Evolutionary conservation across 2,888 invertebrate species (phyloP), one percentile per base, ranked within the genome.

Genomic region (Punctoribates punctum): DNA sequence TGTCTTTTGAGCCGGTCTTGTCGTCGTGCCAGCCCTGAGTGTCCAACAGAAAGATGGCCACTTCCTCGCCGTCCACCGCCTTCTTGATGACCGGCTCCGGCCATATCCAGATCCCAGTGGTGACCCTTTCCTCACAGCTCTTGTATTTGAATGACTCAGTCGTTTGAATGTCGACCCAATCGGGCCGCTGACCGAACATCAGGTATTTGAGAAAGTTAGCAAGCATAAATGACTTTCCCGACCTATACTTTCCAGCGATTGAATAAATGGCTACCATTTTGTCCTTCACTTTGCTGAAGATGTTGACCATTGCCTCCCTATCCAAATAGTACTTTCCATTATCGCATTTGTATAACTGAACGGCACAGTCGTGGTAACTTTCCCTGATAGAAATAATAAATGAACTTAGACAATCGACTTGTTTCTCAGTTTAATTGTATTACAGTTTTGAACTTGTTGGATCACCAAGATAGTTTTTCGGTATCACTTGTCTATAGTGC

Each of bases 1-100:
- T 87, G 79, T 87, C 86, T 79, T 85, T 84, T 34, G 87, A 86
- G n/a, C 87, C 87, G 0, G 85, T 85, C 79, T 85, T 83, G 77
- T 85, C 85, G 81, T 87, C 87, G 82, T 87, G 87, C 13, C 86
- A 84, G 60, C 86, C 86, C 81, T 86, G 86, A 3, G 86, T 86
- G 79, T 86, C 86, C 86, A 86, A 86, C 80, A 87, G 79, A 62
- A 86, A 79, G 0, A 86, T 82, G n/a, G 82, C 84, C 73, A 84
- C 81, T 82, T 81, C 27, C 82, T 82, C 73, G 1, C 62, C 62
- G 27, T 62, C 20, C 3, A 54, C 20, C 8, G 13, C 13, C 51
- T n/a, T 51, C 11, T 4, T 51, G 13, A 75, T 73, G 75, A 80
- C 79, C 15, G 78, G 75, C 62, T 79, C 74, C 48, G 73, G 77